Evolutionary conservation across 2,797 vertebrate genomes (phyloP).

Genomic region (Kryptolebias ocellatus): DNA sequence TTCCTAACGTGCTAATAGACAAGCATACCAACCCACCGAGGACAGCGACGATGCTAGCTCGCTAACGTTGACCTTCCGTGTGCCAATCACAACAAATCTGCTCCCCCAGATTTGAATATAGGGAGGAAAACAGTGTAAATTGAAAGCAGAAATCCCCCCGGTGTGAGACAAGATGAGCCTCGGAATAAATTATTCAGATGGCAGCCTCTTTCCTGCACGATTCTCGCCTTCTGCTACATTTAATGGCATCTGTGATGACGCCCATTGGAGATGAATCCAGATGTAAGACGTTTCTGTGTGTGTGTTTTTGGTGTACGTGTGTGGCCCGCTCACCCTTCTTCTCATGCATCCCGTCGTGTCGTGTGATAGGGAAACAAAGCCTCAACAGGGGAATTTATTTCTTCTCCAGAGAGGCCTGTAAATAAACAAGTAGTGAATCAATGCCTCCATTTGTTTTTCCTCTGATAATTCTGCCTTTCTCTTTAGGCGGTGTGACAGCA

Average conservation of each 20-base stretch:
- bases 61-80: conserved; percentile 74
- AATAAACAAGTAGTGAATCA: conserved; percentile 84
- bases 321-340: conserved; percentile 68
- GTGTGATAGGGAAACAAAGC: conserved; percentile 79
- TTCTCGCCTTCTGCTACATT: conserved; percentile 80
- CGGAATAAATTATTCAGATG: conserved; percentile 85
- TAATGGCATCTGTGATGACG: conserved; percentile 83
- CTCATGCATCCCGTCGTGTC: conserved; percentile 68
- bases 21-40: conserved; percentile 65
- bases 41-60: conserved; percentile 52
- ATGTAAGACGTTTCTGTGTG: conserved; percentile 68
- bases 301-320: conserved; percentile 10
- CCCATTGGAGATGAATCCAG: conserved; percentile 83
- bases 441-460: conserved; percentile 75
- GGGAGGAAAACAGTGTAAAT: conserved; percentile 73
- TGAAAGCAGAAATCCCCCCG: conserved; percentile 78
- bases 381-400: conserved; percentile 79
- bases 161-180: conserved; percentile 77
- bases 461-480: conserved; percentile 76
- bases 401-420: conserved; percentile 75
- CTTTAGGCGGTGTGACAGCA: conserved; percentile 66
- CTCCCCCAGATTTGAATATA: conserved; percentile 69
- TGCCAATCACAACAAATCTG: conserved; percentile 79
- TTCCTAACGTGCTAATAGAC: conserved; percentile 66
- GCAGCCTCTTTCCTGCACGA: conserved; percentile 75